phyloP scores from a whole-genome alignment of 1,140 invertebrate genomes.

The Tribolium madens region DNA sequence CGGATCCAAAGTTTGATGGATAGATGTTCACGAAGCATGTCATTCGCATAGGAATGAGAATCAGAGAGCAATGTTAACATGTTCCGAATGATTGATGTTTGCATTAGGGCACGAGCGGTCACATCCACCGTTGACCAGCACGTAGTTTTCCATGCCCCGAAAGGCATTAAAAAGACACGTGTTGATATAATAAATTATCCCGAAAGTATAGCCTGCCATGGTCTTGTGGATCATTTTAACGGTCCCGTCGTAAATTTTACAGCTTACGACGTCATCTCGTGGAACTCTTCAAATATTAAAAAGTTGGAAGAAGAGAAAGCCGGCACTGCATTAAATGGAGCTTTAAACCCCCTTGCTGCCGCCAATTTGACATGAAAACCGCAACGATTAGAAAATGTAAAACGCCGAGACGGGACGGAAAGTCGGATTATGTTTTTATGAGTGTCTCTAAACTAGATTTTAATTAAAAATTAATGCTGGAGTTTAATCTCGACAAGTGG shows the following conservation, averaged over 20 bases:
- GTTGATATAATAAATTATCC: slow-evolving; percentile 39
- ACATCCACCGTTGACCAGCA: slow-evolving; percentile 17
- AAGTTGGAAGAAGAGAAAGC: slow-evolving; percentile 1
- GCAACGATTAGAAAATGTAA: slow-evolving; percentile 37
- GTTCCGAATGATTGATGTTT: slow-evolving; percentile 37
- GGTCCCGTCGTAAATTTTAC: slow-evolving; percentile 33
- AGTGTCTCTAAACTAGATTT: slow-evolving; percentile 20
- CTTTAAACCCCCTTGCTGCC: slow-evolving; percentile 21
- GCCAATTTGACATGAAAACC: slow-evolving; percentile 35
- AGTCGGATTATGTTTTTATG: slow-evolving; percentile 30
- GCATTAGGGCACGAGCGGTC: slow-evolving; percentile 12
- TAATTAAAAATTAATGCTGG: slow-evolving; percentile 34
- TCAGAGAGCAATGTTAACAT: slow-evolving; percentile 38
- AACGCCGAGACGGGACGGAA: slow-evolving; percentile 8
- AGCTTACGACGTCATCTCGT: slow-evolving; percentile 28
- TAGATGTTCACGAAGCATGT: slow-evolving; percentile 30
- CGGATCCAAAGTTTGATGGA: slow-evolving; percentile 28
- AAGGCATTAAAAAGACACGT: slow-evolving; percentile 38
- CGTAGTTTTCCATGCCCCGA: slow-evolving; percentile 23
- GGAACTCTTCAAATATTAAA: slow-evolving; percentile 35
- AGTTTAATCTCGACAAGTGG: slow-evolving; percentile 16
- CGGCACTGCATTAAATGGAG: slow-evolving; percentile 34
- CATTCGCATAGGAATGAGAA: slow-evolving; percentile 37
- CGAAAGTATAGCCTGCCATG: slow-evolving; percentile 28
- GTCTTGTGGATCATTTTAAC: slow-evolving; percentile 35